These are phyloP conservation scores for Pseudococcus viburni DNA, from an alignment of 2,888 invertebrate species.

Conservation along the genomic window DNA sequence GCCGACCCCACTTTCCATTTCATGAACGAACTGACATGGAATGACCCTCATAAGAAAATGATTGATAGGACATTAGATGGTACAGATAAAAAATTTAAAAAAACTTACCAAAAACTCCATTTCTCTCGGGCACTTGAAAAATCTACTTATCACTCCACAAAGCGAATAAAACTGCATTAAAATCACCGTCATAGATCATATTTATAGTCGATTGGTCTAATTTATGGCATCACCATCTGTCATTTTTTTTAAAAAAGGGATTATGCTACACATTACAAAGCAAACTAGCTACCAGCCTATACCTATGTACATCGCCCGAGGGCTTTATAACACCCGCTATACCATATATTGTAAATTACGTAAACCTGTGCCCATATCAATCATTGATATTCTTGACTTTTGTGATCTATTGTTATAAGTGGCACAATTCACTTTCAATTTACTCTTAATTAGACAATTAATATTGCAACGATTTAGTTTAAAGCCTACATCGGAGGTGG, in stretches of 20 bases:
- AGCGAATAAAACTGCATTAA: not conserved
- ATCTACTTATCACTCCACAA: not conserved
- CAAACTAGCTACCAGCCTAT: conserved; percentile 9
- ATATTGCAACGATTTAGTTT: conserved; percentile 42
- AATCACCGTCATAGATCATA: not conserved
- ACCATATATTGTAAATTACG: conserved; percentile 53
- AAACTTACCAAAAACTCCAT: conserved; percentile 34
- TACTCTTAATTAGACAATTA: conserved; percentile 58
- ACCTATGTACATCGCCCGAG: not conserved
- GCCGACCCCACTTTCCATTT: too few species aligned
- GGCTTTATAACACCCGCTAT: conserved; percentile 44
- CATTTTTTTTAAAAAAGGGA: conserved; percentile 48
- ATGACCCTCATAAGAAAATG: not conserved
- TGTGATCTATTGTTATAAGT: conserved; percentile 60
- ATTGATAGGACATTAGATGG: not conserved
- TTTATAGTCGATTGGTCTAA: conserved; percentile 39
- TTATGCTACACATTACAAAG: conserved; percentile 11
- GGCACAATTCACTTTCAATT: conserved; percentile 56
- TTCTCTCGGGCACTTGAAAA: not conserved
- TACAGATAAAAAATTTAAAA: not conserved
- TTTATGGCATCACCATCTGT: conserved; percentile 22
- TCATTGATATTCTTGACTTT: conserved; percentile 57
- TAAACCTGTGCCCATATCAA: conserved; percentile 49
- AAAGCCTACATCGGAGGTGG: conserved; percentile 7
- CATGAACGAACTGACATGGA: too few species aligned